These are phyloP conservation scores for Tinea trinotella DNA, from an alignment of 2,888 invertebrate genomes.

Conservation along the genomic window DNA sequence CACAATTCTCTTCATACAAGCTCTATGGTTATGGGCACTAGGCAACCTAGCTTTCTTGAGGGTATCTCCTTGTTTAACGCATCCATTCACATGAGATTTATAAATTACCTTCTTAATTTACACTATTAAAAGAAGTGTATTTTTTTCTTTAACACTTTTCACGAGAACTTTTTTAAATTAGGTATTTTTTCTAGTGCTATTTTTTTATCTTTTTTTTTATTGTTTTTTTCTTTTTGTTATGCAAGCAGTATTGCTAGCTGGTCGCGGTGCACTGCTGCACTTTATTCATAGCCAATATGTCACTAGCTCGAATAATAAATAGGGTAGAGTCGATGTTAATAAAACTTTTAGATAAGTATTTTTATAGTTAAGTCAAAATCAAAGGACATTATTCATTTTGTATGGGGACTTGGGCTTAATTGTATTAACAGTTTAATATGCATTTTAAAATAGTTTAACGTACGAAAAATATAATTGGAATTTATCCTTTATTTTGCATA, in stretches of 20 bases:
- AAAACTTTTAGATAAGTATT: too few species aligned
- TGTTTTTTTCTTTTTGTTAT: conserved; percentile 1
- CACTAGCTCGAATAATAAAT: background rate
- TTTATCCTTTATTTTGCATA: too few species aligned
- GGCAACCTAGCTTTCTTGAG: too few species aligned
- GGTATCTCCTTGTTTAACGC: background rate
- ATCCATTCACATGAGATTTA: background rate
- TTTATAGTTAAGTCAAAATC: too few species aligned
- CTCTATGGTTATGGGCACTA: background rate
- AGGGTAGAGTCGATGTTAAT: background rate
- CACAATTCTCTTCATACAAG: background rate
- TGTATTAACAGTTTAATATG: too few species aligned
- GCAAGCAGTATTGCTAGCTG: background rate
- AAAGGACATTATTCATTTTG: too few species aligned
- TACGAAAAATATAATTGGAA: too few species aligned
- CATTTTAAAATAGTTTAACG: too few species aligned
- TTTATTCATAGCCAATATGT: background rate
- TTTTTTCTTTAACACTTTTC: background rate
- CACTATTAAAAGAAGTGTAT: too few species aligned
- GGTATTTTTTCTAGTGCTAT: background rate
- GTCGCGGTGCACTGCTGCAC: conserved; percentile 1
- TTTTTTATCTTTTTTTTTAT: background rate
- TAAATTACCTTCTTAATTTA: too few species aligned
- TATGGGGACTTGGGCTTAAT: too few species aligned
- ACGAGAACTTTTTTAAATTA: background rate